phyloP scores from a whole-genome alignment of 2,888 invertebrate genomes.

The Gastracanthus pulcherrimus region DNA sequence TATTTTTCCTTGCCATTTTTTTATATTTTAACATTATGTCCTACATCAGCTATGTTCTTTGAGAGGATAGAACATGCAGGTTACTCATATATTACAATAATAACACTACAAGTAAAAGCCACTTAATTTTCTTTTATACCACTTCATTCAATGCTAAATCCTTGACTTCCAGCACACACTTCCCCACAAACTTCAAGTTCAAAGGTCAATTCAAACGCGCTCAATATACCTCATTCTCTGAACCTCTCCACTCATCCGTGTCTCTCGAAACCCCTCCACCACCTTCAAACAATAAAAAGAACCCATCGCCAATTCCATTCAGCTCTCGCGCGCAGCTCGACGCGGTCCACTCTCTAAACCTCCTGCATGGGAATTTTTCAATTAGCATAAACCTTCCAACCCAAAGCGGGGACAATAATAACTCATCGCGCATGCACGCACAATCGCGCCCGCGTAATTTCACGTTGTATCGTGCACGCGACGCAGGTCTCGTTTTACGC shows the following conservation, averaged over 20 bases:
- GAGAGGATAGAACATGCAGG: too few species aligned
- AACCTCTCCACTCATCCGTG: too few species aligned
- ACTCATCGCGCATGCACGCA: not conserved
- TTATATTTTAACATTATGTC: too few species aligned
- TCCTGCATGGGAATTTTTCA: not conserved
- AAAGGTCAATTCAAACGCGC: not conserved
- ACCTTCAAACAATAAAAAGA: too few species aligned
- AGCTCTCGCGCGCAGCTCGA: not conserved
- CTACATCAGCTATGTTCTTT: too few species aligned
- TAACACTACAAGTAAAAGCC: not conserved
- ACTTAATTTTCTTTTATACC: not conserved
- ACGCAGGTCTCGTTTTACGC: constrained; percentile 21
- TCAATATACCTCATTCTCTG: not conserved
- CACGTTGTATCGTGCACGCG: not conserved
- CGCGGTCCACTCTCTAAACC: not conserved
- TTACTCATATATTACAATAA: too few species aligned
- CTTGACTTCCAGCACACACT: not conserved
- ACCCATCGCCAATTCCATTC: too few species aligned
- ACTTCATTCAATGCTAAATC: not conserved
- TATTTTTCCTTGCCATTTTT: too few species aligned
- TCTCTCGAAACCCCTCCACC: too few species aligned
- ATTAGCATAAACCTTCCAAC: not conserved
- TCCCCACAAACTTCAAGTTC: not conserved
- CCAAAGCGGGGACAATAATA: not conserved
- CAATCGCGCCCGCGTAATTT: not conserved